Base-by-base conservation (phyloP, 1,140 invertebrate genomes). In the Aphelenchoides fujianensis region DNA sequence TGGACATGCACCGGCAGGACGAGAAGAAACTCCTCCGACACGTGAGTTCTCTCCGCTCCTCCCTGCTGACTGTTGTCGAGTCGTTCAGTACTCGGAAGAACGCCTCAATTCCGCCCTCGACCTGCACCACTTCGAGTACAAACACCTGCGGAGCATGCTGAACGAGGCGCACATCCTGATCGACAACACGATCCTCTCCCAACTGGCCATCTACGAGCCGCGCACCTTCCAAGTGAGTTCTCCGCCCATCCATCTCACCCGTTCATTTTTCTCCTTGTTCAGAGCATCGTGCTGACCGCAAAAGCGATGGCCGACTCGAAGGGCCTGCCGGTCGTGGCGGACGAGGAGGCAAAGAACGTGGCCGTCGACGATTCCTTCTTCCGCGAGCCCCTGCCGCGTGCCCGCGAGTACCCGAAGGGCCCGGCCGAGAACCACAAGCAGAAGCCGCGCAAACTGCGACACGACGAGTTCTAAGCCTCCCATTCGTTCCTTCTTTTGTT, bases 171-270 rank as follows among this genome's bases (percentile, higher is more conserved):
- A 84, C 41, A 84, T 82, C 68, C 69, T 82, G 9, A 37, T 82
- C 32, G 79, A 82, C 36, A 79, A 79, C 27, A 64, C 55, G 30
- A 54, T 71, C 35, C 74, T 82, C 2, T 69, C 80, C 32, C 79
- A 83, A 32, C 63, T 82, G 36, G 81, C 82, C n/a, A 73, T 82
- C 31, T 84, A 82, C 59, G 81, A 82, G 63, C 81, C 81, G 55
- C 34, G 68, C 30, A 77, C 79, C 27, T 82, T 82, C 59, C 71
- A 82, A 70, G 80, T 82, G 48, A 28, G 59, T 70, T 78, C 48
- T 2, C 9, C n/a, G 30, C 16, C 52, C 64, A 61, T 68, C 35
- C 52, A 12, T 74, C 3, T 31, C n/a, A 5, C 30, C 32, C 19
- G n/a, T 23, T 9, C n/a, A n/a, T n/a, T n/a, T n/a, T n/a, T n/a